Base-by-base conservation (phyloP, 1,140 invertebrate genomes). In the Adoxophyes honmai region DNA sequence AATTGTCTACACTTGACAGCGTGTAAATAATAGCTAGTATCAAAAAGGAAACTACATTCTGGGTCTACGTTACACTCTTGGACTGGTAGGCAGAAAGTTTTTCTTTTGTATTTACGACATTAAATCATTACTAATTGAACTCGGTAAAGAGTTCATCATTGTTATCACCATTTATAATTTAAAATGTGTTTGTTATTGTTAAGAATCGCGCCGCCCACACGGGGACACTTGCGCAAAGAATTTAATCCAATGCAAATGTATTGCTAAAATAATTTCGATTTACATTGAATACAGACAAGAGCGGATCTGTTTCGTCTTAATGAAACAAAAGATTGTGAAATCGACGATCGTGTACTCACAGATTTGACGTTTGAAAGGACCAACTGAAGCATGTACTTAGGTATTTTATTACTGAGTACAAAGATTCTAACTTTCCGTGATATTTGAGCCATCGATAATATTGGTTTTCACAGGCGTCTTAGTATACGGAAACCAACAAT, bases 381-480 rank as follows among this genome's bases (percentile, higher is more conserved):
- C 42, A 11, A 13, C 42, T 11, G 18, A 21, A 48, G 18, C 7
- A 7, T 7, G 18, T 48, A 48, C 21, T 21, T 11, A 7, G n/a
- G 18, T 48, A 48, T 48, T 21, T 8, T 48, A 28, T 48, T 48
- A 28, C 42, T 48, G 21, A 18, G 42, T 33, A 48, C 28, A 28
- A 21, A 48, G 42, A 28, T 48, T 48, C 18, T 8, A 48, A 48
- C 42, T 48, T 18, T 48, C 18, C n/a, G 11, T n/a, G 69, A 67
- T 59, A 76, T 68, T 68, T 68, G 73, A 76, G 70, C 67, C 60
- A 55, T 42, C 62, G 55, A 60, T 53, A 62, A 57, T 79, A 79
- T 78, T 78, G 62, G 60, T 73, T 82, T 80, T 78, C 78, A 77
- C 73, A 55, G 62, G 21, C 57, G 48, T 64, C 57, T 52, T 51